A percentile compares a stretch with the other conserved stretches of the same genome.
Evolutionary conservation across 1,140 invertebrate species (phyloP).

Genomic region (Scaptomyza pallida): DNA sequence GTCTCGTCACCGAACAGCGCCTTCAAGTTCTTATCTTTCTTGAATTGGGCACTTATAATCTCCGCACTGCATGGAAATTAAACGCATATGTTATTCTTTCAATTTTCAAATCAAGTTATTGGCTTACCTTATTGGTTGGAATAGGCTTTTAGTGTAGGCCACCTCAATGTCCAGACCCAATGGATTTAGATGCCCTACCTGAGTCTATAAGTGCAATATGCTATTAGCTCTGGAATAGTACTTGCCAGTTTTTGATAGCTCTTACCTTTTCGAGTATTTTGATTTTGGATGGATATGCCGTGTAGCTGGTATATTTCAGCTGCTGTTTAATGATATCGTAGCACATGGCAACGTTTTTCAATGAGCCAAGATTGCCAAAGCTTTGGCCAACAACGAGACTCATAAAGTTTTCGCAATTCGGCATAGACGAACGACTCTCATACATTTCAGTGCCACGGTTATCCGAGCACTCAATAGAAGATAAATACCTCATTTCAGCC

Average conservation of each 20-base stretch:
- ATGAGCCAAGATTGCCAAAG: neutral
- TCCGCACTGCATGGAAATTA: neutral
- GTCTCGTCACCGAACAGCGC: neutral
- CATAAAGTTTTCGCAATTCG: conserved; percentile 27
- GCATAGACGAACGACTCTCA: conserved; percentile 31
- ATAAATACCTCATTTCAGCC: too few relatives aligned
- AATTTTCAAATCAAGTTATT: too few relatives aligned
- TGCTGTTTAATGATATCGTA: conserved; percentile 25
- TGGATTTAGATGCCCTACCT: conserved; percentile 39
- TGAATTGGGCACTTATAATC: conserved; percentile 5
- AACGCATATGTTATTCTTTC: too few relatives aligned
- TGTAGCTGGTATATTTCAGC: conserved; percentile 48
- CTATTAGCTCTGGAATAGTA: too few relatives aligned
- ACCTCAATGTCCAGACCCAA: conserved; percentile 35
- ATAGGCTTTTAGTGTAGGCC: conserved; percentile 1
- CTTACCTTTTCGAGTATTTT: conserved; percentile 25
- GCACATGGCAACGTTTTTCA: conserved; percentile 40
- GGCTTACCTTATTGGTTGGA: conserved; percentile 21
- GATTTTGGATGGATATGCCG: conserved; percentile 18
- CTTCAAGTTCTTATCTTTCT: conserved; percentile 4
- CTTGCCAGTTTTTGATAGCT: too few relatives aligned
- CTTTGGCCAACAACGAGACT: conserved; percentile 40
- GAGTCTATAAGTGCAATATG: conserved; percentile 22
- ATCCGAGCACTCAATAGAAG: too few relatives aligned
- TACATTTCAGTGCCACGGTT: conserved; percentile 1